Evolutionary conservation across 2,797 vertebrate genomes (phyloP).

Genomic region (Smutsia gigantea): DNA sequence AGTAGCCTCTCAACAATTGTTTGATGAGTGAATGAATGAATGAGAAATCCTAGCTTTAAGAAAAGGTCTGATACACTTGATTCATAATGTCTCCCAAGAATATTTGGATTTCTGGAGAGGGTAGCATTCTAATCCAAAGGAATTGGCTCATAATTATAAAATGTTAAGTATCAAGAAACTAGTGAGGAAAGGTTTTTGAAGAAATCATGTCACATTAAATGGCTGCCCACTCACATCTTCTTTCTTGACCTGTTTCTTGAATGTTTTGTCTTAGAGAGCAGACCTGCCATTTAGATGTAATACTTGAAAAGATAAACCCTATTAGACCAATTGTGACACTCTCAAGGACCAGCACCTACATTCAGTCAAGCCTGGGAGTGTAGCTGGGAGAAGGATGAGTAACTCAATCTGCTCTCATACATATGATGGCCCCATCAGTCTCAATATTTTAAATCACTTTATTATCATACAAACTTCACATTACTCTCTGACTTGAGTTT

Average conservation of each 20-base stretch:
- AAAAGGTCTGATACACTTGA: not conserved
- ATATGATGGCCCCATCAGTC: not conserved
- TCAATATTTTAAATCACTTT: not conserved
- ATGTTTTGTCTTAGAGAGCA: not conserved
- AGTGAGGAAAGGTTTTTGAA: not conserved
- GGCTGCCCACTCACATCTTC: not conserved
- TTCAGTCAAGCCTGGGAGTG: not conserved
- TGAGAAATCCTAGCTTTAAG: not conserved
- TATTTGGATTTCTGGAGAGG: not conserved
- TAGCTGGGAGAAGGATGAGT: not conserved
- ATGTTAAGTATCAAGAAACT: not conserved
- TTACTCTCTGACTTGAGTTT: not conserved
- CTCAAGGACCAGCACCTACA: not conserved
- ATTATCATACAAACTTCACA: not conserved
- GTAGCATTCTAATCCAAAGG: not conserved
- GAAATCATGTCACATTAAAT: not conserved
- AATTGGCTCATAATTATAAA: not conserved
- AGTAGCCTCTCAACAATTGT: not conserved
- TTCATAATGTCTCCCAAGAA: not conserved
- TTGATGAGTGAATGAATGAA: not conserved
- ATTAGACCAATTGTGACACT: not conserved
- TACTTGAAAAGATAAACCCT: not conserved
- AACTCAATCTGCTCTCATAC: not conserved
- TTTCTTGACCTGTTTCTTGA: not conserved
- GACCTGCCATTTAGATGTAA: not conserved